phyloP scores from a whole-genome alignment of 23 tunicate genomes.

The Trididemnum clinides region DNA sequence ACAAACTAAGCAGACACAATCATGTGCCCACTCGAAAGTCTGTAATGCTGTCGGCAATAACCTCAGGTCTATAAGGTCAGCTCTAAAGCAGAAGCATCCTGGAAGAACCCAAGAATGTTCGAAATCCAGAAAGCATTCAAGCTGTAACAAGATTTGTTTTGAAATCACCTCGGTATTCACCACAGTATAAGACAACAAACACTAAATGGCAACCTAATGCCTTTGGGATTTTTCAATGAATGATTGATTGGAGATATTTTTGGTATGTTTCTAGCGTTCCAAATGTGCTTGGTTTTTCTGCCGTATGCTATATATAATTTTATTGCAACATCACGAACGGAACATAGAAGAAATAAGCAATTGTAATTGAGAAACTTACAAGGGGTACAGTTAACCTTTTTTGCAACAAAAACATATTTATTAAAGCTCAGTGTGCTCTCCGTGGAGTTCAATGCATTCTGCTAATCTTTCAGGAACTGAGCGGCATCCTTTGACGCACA shows the following conservation, averaged over 20 bases:
- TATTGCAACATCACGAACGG: no score
- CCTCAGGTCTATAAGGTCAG: slow-evolving; percentile 13
- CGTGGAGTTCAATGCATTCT: no score
- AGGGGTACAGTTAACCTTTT: no score
- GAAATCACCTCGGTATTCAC: slow-evolving; percentile 21
- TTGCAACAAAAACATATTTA: no score
- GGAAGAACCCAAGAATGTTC: slow-evolving; percentile 20
- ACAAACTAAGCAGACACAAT: slow-evolving; percentile 2
- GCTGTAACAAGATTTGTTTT: slow-evolving; percentile 22
- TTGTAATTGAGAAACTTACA: no score
- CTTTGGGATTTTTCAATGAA: not conserved
- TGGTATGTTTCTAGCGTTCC: not conserved
- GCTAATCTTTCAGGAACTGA: no score
- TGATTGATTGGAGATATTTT: slow-evolving; percentile 9
- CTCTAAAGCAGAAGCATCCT: not conserved
- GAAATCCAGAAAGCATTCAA: slow-evolving; percentile 25
- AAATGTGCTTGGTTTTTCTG: slow-evolving; percentile 11
- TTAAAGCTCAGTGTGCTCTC: no score
- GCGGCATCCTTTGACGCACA: no score
- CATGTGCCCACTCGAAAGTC: slow-evolving; percentile 10
- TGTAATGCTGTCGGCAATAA: slow-evolving; percentile 26
- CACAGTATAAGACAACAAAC: not conserved
- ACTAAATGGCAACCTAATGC: slow-evolving; percentile 8
- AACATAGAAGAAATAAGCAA: no score
- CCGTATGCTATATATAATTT: no score